Conservation (phyloP, 2,113 vertebrate species). For the Excalfactoria chinensis region DNA sequence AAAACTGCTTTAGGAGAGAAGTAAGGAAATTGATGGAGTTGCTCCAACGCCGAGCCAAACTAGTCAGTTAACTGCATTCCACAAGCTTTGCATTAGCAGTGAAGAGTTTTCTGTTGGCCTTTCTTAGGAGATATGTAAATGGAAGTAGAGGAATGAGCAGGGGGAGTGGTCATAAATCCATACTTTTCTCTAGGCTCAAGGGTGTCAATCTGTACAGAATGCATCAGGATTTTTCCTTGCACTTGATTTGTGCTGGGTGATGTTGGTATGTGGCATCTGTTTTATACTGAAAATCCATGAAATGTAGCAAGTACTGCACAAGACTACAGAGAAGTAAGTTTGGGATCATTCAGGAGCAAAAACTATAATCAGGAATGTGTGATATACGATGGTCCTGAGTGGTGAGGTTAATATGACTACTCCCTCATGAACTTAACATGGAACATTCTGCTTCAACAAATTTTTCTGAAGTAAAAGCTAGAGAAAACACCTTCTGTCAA, state of each 20-base stretch:
- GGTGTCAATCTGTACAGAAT: not conserved
- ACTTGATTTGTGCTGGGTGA: not conserved
- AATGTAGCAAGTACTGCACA: not conserved
- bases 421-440: not conserved
- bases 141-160: not conserved
- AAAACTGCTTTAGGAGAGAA: not conserved
- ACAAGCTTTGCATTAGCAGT: not conserved
- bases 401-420: not conserved
- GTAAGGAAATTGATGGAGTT: accelerated
- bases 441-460: conserved; percentile 10
- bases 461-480: not conserved
- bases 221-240: not conserved
- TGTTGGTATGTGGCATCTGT: not conserved
- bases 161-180: not conserved
- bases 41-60: not conserved
- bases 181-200: not conserved
- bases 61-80: conserved; percentile 5
- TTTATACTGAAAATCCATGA: not conserved
- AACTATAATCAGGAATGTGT: not conserved
- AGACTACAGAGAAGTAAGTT: not conserved
- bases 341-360: not conserved
- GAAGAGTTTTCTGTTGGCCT: not conserved
- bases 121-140: not conserved
- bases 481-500: not conserved
- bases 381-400: not conserved